Conservation (phyloP, 2,888 invertebrate species). For the Drosophila lacicola region DNA sequence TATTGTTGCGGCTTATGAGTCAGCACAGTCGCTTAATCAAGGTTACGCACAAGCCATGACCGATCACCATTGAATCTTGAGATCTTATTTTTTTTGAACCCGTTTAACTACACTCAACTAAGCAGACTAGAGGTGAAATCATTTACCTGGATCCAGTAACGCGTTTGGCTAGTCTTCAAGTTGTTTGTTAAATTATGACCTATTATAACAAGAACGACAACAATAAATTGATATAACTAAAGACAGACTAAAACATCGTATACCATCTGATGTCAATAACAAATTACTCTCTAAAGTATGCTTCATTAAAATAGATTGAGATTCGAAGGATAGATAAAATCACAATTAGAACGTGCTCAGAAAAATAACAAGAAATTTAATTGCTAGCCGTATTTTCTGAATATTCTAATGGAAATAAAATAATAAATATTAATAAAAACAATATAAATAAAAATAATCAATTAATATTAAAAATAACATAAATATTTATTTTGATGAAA, state of each 20-base stretch:
- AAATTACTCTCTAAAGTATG: constrained; percentile 33
- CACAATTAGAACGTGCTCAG: background rate
- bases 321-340: background rate
- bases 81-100: constrained; percentile 6
- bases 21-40: constrained; percentile 11
- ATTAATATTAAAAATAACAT: background rate
- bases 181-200: background rate
- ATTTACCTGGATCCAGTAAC: background rate
- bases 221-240: background rate
- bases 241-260: too few relatives aligned
- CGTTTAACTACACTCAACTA: constrained; percentile 9
- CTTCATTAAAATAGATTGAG: background rate
- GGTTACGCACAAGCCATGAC: constrained; percentile 9
- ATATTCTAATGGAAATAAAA: too few relatives aligned
- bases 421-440: too few relatives aligned
- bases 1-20: background rate
- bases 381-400: too few relatives aligned
- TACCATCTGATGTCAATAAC: too few relatives aligned
- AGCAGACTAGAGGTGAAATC: background rate
- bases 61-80: constrained; percentile 1
- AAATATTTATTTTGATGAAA: too few relatives aligned
- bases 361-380: too few relatives aligned
- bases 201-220: background rate
- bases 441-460: background rate
- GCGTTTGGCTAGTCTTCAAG: background rate